Base-by-base conservation (phyloP, 2,113 vertebrate species). In the Elephantulus edwardii region DNA sequence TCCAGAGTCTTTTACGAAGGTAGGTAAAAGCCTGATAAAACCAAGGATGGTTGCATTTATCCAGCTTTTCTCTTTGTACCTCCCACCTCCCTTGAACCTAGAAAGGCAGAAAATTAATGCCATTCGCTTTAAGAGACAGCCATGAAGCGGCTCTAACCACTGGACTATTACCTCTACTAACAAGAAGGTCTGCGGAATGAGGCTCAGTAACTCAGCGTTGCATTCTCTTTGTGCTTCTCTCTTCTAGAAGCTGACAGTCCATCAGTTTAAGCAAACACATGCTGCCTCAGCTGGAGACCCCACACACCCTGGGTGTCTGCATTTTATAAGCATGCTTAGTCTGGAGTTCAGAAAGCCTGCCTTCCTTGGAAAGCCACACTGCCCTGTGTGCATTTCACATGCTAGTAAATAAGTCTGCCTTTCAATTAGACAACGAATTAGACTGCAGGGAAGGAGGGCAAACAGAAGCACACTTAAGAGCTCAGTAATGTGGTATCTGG, bases 151-250 rank as follows among this genome's bases (percentile, higher is more conserved):
- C 76, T 91, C 66, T 83, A 35, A 68, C 75, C 30, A 52, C 58
- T 42, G 0, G 60, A 26, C 50, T 68, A 9, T 44, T 64, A 52
- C 28, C 6, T 24, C 6, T 4, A 74, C 1, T 8, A 58, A 46
- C 7, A 19, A 74, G 40, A 76, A 88, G 20, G 16, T 64, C 9
- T 28, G 64, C 56, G 11, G n/a, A 20, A 85, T n/a, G 24, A 74
- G 42, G 28, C 14, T 56, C 75, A n/a, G 91, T 35, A 68, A 80
- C 13, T 30, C 48, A 48, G 82, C 84, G 46, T 2, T 74, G 52
- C 19, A 46, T 66, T 91, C 44, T 85, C 28, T 38, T 70, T 74
- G n/a, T 56, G 35, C 26, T 64, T 95, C n/a, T 95, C n/a, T 71
- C 30, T 86, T 58, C 48, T 30, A 68, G 66, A 77, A 90, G 48